phyloP scores from a whole-genome alignment of 2,113 vertebrate genomes.

The Loxodonta africana region DNA sequence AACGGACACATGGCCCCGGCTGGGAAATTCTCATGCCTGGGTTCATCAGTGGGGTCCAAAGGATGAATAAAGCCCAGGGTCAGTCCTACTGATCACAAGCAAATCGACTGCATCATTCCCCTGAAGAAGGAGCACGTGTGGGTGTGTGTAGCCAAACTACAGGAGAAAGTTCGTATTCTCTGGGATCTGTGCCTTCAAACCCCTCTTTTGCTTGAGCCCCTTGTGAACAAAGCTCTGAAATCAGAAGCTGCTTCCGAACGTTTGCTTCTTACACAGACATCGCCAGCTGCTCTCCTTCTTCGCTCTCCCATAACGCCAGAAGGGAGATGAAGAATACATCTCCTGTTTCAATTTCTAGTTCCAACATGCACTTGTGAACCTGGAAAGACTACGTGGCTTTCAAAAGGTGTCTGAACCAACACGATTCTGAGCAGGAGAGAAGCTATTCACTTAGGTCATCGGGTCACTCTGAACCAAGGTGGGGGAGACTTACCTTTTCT shows the following conservation, averaged over 20 bases:
- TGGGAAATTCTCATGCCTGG: not conserved
- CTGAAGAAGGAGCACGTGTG: not conserved
- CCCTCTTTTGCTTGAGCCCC: not conserved
- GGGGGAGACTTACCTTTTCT: not conserved
- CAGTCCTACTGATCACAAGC: not conserved
- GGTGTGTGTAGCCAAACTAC: not conserved
- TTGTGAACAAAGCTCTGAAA: not conserved
- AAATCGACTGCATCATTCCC: not conserved
- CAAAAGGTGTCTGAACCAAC: not conserved
- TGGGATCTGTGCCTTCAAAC: not conserved
- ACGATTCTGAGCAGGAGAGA: not conserved
- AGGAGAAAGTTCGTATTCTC: not conserved
- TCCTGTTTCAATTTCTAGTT: not conserved
- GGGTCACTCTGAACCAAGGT: not conserved
- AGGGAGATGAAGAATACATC: not conserved
- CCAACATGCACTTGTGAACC: constrained; percentile 9
- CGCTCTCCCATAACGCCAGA: constrained; percentile 1
- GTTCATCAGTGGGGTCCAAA: not conserved
- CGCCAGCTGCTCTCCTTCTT: constrained; percentile 59
- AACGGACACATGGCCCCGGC: not conserved
- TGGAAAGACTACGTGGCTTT: not conserved
- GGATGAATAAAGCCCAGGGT: not conserved
- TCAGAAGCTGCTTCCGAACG: not conserved
- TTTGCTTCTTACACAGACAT: constrained; percentile 46
- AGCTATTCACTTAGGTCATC: not conserved